Evolutionary conservation across 2,797 vertebrate species (phyloP).

Genomic region (Bradypus variegatus): DNA sequence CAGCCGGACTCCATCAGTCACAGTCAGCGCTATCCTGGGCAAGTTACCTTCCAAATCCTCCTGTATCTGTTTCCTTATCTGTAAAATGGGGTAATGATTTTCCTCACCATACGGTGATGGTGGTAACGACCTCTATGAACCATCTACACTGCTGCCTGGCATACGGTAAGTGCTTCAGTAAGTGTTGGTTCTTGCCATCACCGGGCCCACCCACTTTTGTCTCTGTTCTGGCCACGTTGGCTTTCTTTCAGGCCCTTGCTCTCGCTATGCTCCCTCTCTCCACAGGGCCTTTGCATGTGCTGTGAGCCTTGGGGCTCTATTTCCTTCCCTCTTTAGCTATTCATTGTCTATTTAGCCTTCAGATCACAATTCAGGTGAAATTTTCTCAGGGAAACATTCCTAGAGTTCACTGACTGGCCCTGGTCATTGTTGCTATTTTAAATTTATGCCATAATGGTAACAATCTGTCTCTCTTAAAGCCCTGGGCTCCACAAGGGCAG

Average conservation of each 20-base stretch:
- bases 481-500: neutral
- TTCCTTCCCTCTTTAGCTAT: neutral
- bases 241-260: neutral
- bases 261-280: neutral
- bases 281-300: neutral
- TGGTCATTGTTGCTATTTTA: neutral
- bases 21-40: neutral
- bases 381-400: neutral
- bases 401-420: neutral
- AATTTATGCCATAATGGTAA: neutral
- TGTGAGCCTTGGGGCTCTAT: neutral
- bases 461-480: neutral
- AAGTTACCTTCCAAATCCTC: neutral
- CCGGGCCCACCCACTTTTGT: neutral
- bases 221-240: neutral
- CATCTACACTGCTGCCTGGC: neutral
- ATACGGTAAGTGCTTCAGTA: neutral
- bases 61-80: neutral
- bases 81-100: neutral
- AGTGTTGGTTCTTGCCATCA: neutral
- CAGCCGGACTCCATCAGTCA: neutral
- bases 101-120: neutral
- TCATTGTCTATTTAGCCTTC: neutral
- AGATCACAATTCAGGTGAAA: neutral
- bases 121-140: neutral